Evolutionary conservation across 2,888 invertebrate species (phyloP).

Genomic region (Parnassius apollo): DNA sequence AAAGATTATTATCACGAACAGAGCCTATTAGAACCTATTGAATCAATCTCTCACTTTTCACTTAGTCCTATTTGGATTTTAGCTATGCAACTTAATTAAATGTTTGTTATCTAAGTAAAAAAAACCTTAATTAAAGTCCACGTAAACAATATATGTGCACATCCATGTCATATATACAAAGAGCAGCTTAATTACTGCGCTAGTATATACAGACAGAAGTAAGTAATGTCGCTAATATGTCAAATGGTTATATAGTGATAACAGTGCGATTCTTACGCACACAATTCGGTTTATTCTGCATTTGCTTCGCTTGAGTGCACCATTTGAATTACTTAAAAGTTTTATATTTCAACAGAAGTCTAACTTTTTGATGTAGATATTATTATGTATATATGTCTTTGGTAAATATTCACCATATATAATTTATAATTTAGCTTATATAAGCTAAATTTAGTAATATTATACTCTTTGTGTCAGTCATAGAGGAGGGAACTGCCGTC

Average conservation of each 20-base stretch:
- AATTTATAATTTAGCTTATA: too few species aligned
- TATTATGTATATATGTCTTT: too few species aligned
- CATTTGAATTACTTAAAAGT: not conserved
- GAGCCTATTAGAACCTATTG: too few species aligned
- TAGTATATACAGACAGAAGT: not conserved
- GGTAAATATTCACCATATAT: too few species aligned
- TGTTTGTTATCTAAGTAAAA: not conserved
- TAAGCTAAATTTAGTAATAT: too few species aligned
- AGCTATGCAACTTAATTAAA: slow-evolving; percentile 5
- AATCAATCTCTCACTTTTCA: too few species aligned
- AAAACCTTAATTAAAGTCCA: slow-evolving; percentile 15
- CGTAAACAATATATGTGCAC: slow-evolving; percentile 7
- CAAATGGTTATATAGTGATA: slow-evolving; percentile 3
- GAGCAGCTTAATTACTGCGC: slow-evolving; percentile 42
- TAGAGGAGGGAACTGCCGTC: too few species aligned
- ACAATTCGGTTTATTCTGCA: slow-evolving; percentile 6
- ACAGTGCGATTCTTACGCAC: slow-evolving; percentile 13
- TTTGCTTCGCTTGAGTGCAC: slow-evolving; percentile 1
- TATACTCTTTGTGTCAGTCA: too few species aligned
- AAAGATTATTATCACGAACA: too few species aligned
- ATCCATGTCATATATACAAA: slow-evolving; percentile 37
- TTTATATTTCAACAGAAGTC: too few species aligned
- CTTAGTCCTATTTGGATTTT: not conserved
- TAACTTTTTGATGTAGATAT: too few species aligned
- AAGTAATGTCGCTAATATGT: slow-evolving; percentile 1